Percentiles rank a stretch among this genome's conserved stretches.
Conservation (phyloP, 2,888 invertebrate genomes). For the Drosophila hamatofila region DNA sequence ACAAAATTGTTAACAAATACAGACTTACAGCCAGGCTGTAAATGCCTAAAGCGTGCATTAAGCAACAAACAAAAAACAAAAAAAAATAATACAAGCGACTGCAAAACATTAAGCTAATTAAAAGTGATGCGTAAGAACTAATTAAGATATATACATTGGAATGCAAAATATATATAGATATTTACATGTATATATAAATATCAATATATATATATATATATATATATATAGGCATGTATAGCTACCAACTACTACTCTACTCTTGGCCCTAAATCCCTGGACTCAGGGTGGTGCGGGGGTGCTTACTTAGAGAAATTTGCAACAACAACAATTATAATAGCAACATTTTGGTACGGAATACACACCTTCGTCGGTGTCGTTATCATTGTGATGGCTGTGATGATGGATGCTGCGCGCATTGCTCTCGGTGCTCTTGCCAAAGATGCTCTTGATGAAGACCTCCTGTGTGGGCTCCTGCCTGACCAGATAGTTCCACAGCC, state of each 20-base stretch:
- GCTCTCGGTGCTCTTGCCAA: conserved; percentile 89
- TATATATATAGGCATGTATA: background rate
- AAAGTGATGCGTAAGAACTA: conserved; percentile 5
- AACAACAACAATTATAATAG: conserved; percentile 45
- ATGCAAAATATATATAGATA: background rate
- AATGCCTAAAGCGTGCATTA: background rate
- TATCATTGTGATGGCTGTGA: conserved; percentile 62
- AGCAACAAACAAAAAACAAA: too few species aligned
- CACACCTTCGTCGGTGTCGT: conserved; percentile 83
- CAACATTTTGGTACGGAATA: conserved; percentile 34
- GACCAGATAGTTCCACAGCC: conserved; percentile 97
- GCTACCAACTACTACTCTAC: conserved; percentile 14
- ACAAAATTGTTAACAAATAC: background rate
- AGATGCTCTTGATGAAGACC: conserved; percentile 97
- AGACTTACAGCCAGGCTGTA: conserved; percentile 13
- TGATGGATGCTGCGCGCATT: conserved; percentile 57
- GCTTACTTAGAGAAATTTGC: conserved; percentile 33
- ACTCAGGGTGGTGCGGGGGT: background rate
- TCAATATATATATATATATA: background rate
- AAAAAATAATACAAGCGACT: background rate
- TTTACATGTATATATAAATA: background rate
- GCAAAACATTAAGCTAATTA: background rate
- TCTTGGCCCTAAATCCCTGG: background rate
- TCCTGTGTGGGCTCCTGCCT: conserved; percentile 97
- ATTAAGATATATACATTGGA: conserved; percentile 8